These are phyloP conservation scores for Anthoscopus minutus DNA, from an alignment of 2,113 vertebrate species.

Conservation along the genomic window DNA sequence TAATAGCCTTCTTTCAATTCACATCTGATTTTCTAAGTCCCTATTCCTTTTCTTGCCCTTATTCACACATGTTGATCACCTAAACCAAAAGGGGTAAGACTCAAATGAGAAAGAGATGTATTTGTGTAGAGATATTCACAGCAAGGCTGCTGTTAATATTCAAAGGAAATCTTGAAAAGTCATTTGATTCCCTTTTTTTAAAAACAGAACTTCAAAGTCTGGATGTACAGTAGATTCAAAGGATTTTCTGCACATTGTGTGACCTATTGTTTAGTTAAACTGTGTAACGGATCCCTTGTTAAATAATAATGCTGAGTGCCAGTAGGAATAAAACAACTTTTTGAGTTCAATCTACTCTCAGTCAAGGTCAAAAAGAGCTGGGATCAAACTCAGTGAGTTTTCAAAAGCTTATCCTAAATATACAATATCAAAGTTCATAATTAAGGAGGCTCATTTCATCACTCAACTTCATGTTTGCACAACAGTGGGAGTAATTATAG, in stretches of 20 bases:
- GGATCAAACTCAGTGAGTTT: background rate
- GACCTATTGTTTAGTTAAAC: background rate
- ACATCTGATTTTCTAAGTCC: background rate
- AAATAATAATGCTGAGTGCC: background rate
- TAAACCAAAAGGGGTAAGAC: background rate
- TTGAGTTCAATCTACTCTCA: background rate
- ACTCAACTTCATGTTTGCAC: slow-evolving; percentile 10
- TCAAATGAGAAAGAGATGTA: background rate
- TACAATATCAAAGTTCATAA: background rate
- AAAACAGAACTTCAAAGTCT: background rate
- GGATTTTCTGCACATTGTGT: background rate
- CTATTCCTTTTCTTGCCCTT: background rate
- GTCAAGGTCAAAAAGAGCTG: slow-evolving; percentile 18
- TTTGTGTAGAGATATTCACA: background rate
- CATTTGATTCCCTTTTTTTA: background rate
- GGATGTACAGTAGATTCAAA: background rate
- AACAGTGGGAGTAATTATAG: slow-evolving; percentile 32
- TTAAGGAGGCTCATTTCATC: slow-evolving; percentile 5
- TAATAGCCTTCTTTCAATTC: background rate
- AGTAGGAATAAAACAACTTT: background rate
- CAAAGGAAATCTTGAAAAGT: background rate
- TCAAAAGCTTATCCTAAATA: background rate
- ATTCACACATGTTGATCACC: rapidly evolving
- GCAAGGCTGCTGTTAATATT: background rate
- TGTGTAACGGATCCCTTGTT: background rate